Evolutionary conservation across 2,113 vertebrate genomes (phyloP).

Genomic region (Gymnarchus niloticus): DNA sequence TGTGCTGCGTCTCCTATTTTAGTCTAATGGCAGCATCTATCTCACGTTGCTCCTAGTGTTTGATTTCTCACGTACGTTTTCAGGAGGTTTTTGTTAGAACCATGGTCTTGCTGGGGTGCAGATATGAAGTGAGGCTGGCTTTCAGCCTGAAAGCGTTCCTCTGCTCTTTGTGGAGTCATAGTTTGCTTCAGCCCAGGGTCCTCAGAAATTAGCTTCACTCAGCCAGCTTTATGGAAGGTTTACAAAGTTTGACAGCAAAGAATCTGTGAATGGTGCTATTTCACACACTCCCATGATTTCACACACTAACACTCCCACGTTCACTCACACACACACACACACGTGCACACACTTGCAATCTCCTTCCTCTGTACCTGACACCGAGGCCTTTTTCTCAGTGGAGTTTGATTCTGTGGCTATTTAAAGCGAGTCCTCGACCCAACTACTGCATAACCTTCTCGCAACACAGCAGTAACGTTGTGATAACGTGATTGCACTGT

Average conservation of each 20-base stretch:
- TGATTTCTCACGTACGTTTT: neutral
- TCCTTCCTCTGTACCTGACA: slow-evolving; percentile 2
- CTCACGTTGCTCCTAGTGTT: neutral
- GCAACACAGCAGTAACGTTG: neutral
- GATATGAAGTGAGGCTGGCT: neutral
- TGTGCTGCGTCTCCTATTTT: neutral
- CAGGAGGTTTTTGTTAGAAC: neutral
- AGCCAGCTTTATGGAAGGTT: neutral
- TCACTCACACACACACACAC: neutral
- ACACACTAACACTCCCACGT: neutral
- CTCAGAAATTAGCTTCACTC: neutral
- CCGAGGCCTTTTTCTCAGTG: neutral
- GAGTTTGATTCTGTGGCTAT: slow-evolving; percentile 1
- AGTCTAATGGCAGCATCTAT: neutral
- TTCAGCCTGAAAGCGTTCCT: neutral
- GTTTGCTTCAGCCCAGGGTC: neutral
- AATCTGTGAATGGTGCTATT: neutral
- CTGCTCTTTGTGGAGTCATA: neutral
- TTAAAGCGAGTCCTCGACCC: slow-evolving; percentile 11
- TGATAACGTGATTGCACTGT: neutral
- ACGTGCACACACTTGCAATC: neutral
- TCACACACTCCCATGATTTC: neutral
- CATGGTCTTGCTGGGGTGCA: neutral
- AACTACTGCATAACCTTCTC: slow-evolving; percentile 1
- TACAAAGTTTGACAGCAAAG: neutral